Evolutionary conservation across 1,140 invertebrate genomes (phyloP), one percentile per base, ranked within the genome.

Genomic region (Drosophila tristis): DNA sequence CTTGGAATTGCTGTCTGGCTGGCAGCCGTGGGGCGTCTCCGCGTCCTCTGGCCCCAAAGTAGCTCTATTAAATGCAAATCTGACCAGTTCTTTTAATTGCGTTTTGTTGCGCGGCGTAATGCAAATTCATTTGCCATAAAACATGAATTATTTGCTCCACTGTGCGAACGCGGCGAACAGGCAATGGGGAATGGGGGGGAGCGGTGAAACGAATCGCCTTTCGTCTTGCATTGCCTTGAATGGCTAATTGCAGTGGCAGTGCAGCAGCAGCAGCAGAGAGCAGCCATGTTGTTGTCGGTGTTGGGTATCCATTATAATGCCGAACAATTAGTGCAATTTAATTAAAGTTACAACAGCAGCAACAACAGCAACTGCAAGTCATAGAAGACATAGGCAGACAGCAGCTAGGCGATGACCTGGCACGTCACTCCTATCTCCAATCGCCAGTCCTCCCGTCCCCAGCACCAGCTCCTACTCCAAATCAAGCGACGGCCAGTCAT

Each of bases 321-420:
- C 71, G 77, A 87, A 79, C 79, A 87, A 87, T 87, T 87, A 87
- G 82, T 84, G 84, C 82, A 86, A 86, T 86, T 89, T 86, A 86
- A 86, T 86, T 86, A 86, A 84, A 85, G 74, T 64, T 86, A 85
- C 77, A 63, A 78, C 63, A 76, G 48, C 55, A 64, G 0, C 62
- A 65, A 62, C 73, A 66, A 66, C 44, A 50, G 57, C 42, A 68
- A 74, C 44, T 86, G 81, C 81, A 86, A 86, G 82, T 87, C 82
- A 86, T 60, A 78, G 23, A 51, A 29, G 25, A 3, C 20, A 20
- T 20, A 49, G 35, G 56, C 43, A 35, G 57, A 68, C 56, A 65
- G 48, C 58, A 55, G 59, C 70, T 73, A 60, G 57, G 56, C 70
- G 59, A 78, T 76, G 82, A 86, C 82, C 82, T 87, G 82, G 58